Evolutionary conservation across 2,113 vertebrate genomes (phyloP).

Genomic region (Trichomycterus rosablanca): DNA sequence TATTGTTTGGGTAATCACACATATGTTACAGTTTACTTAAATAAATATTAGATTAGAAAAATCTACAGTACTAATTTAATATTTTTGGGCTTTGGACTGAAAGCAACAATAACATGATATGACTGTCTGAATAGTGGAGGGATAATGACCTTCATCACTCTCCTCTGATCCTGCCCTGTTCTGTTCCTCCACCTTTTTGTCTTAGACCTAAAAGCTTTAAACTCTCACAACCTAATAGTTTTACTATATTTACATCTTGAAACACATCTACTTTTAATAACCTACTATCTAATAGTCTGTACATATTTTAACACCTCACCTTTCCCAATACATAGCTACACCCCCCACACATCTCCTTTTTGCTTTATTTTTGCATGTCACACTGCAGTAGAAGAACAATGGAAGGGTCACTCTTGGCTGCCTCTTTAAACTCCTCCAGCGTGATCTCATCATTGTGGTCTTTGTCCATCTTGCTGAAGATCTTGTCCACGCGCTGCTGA

Average conservation of each 20-base stretch:
- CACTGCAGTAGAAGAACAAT: slow-evolving; percentile 95
- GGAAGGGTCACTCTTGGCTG: slow-evolving; percentile 91
- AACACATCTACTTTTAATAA: slow-evolving; percentile 1
- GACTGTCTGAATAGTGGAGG: too few relatives aligned
- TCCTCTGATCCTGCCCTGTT: too few relatives aligned
- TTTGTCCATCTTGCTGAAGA: slow-evolving; percentile 99
- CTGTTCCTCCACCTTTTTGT: too few relatives aligned
- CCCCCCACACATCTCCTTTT: slow-evolving; percentile 8
- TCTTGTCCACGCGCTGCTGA: slow-evolving; percentile 96
- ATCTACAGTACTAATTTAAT: too few relatives aligned
- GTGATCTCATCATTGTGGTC: slow-evolving; percentile 96
- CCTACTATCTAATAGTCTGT: slow-evolving; percentile 27
- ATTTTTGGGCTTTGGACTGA: neutral
- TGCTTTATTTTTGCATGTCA: slow-evolving; percentile 91
- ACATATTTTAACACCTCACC: slow-evolving; percentile 13
- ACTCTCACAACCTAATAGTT: slow-evolving; percentile 2
- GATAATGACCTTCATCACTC: too few relatives aligned
- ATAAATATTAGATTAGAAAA: too few relatives aligned
- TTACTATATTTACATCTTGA: slow-evolving; percentile 30
- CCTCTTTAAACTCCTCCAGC: slow-evolving; percentile 97
- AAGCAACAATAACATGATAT: neutral
- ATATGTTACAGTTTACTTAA: too few relatives aligned
- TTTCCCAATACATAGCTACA: slow-evolving; percentile 5
- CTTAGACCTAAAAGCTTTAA: neutral
- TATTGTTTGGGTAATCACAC: too few relatives aligned